Conservation (phyloP, 2,888 invertebrate genomes). For the Norana najaformis region DNA sequence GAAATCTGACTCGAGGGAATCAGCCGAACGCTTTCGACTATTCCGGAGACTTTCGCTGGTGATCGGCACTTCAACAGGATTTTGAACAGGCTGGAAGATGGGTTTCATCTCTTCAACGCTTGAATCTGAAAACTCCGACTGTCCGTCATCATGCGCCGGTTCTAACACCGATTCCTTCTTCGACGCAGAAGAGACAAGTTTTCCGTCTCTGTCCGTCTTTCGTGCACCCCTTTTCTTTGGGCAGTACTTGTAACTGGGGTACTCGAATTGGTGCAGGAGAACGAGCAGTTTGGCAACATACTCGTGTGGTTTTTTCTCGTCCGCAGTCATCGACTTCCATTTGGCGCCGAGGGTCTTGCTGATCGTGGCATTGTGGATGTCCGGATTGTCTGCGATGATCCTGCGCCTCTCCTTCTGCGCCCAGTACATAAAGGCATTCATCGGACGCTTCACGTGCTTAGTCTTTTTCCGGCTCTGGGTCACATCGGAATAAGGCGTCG, state of each 20-base stretch:
- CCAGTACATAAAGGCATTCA: slow-evolving; percentile 99
- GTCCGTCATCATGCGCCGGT: background rate
- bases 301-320: slow-evolving; percentile 81
- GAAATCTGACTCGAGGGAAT: background rate
- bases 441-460: slow-evolving; percentile 96
- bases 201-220: background rate
- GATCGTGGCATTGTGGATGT: slow-evolving; percentile 98
- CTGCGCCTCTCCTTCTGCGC: slow-evolving; percentile 93
- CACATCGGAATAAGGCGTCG: slow-evolving; percentile 95
- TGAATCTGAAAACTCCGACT: background rate
- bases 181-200: slow-evolving; percentile 64
- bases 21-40: background rate
- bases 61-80: background rate
- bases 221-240: slow-evolving; percentile 74
- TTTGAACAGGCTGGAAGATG: background rate
- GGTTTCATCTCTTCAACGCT: background rate
- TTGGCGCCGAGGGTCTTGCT: slow-evolving; percentile 72
- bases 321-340: slow-evolving; percentile 68
- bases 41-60: background rate
- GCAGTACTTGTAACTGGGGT: slow-evolving; percentile 93
- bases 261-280: slow-evolving; percentile 88
- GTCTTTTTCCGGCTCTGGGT: slow-evolving; percentile 89
- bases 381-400: slow-evolving; percentile 92
- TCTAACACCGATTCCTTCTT: slow-evolving; percentile 16
- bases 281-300: slow-evolving; percentile 88